Conservation (phyloP, 1,140 invertebrate genomes). For the Drosophila ficusphila region DNA sequence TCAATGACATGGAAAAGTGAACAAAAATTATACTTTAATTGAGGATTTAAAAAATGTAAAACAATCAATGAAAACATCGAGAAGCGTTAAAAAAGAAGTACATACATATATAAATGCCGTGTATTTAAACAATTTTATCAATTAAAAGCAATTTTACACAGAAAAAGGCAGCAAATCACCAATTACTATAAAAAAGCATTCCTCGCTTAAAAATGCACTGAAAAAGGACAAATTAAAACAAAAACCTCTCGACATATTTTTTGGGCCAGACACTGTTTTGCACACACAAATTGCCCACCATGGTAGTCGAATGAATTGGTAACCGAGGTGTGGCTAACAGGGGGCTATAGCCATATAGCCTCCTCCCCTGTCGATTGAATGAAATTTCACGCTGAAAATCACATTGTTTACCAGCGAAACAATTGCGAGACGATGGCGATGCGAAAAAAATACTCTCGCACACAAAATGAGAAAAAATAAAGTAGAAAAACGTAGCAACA, state of each 20-base stretch:
- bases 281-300: constrained; percentile 57
- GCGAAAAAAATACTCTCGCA: constrained; percentile 12
- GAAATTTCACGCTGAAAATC: constrained; percentile 80
- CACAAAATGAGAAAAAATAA: constrained; percentile 22
- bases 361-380: constrained; percentile 61
- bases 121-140: constrained; percentile 73
- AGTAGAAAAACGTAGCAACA: constrained; percentile 7
- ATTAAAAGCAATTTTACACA: constrained; percentile 64
- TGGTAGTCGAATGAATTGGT: constrained; percentile 31
- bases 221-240: constrained; percentile 19
- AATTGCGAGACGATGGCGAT: constrained; percentile 40
- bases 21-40: constrained; percentile 15
- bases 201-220: constrained; percentile 10
- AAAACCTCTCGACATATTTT: constrained; percentile 43
- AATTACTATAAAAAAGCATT: constrained; percentile 31
- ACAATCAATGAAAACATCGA: not conserved
- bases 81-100: constrained; percentile 7
- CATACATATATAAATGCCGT: constrained; percentile 32
- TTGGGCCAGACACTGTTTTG: constrained; percentile 14
- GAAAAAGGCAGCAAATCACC: constrained; percentile 31
- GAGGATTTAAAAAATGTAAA: constrained; percentile 4
- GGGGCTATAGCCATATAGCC: constrained; percentile 13
- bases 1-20: constrained; percentile 21
- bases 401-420: constrained; percentile 71
- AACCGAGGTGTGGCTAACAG: not conserved